Evolutionary conservation across 2,113 vertebrate species (phyloP).

Genomic region (Peromyscus maniculatus): DNA sequence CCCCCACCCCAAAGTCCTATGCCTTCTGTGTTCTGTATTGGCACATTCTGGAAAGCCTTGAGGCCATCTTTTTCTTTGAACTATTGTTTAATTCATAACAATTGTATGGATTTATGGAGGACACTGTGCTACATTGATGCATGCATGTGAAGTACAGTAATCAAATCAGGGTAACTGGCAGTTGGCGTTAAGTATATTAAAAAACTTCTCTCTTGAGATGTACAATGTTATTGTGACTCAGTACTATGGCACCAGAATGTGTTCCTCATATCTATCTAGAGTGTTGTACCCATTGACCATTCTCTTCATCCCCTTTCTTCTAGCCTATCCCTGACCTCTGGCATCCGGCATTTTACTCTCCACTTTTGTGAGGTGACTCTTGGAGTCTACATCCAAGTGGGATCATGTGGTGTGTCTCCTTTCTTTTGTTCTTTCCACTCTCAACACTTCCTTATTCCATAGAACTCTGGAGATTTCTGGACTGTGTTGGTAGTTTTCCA

Average conservation of each 20-base stretch:
- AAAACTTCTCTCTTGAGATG: neutral
- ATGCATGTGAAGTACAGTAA: neutral
- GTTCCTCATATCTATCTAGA: neutral
- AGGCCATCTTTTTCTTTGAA: neutral
- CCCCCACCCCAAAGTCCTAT: neutral
- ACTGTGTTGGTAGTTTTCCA: slow-evolving; percentile 1
- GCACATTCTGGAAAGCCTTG: neutral
- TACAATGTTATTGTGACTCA: neutral
- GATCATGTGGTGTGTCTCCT: neutral
- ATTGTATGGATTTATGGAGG: neutral
- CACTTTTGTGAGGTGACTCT: neutral
- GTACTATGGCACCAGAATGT: neutral
- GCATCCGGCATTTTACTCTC: neutral
- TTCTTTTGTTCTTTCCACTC: neutral
- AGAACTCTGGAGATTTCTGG: neutral
- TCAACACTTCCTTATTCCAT: neutral
- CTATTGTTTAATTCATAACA: neutral
- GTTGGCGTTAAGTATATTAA: neutral
- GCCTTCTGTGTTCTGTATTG: slow-evolving; percentile 18
- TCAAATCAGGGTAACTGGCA: neutral
- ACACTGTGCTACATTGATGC: neutral
- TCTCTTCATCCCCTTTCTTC: neutral
- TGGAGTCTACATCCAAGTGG: neutral
- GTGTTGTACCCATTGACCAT: neutral
- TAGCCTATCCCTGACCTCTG: neutral